Evolutionary conservation across 2,797 vertebrate species (phyloP), one percentile per base, ranked within the genome.

Genomic region (Rhincodon typus): DNA sequence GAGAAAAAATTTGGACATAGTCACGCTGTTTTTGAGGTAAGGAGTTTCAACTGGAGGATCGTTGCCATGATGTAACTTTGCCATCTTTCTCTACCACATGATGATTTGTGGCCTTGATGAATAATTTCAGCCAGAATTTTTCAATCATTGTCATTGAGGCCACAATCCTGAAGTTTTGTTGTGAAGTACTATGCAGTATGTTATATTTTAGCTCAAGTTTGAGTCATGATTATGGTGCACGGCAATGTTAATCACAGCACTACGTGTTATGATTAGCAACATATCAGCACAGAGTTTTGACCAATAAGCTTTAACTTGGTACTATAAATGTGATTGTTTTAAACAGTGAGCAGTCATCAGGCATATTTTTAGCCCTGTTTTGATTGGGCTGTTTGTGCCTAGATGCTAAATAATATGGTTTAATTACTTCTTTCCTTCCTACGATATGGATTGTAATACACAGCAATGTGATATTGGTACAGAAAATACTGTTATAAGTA

Each of bases 21-120:
- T 69, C 62, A 94, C 91, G 27, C 42, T 66, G n/a, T 67, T 94
- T 94, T n/a, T 69, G 66, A 94, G 66, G 66, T 25, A 70, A 94
- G 25, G 21, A 70, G 69, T 94, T 69, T n/a, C 25, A 66, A 27
- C 19, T 94, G 34, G 66, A 38, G 66, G n/a, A 94, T 94, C 69
- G 91, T 42, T 46, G n/a, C 25, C 69, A 38, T 42, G 91, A 94
- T 42, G 91, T 66, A 94, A 38, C 88, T 70, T 69, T 69, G n/a
- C 62, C 67, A 67, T 69, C 57, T 23, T 94, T 69, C 66, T 42
- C 12, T 21, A 62, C 53, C 17, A 23, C 27, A 66, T 15, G 13
- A 38, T 67, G 90, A 93, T 67, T n/a, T n/a, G 15, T 30, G 10
- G 27, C 3, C 17, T 17, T 94, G 91, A 69, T 67, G 62, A 23